These are phyloP conservation scores for Mormyrus hasselquistii DNA, from an alignment of 2,797 vertebrate genomes.

Conservation along the genomic window DNA sequence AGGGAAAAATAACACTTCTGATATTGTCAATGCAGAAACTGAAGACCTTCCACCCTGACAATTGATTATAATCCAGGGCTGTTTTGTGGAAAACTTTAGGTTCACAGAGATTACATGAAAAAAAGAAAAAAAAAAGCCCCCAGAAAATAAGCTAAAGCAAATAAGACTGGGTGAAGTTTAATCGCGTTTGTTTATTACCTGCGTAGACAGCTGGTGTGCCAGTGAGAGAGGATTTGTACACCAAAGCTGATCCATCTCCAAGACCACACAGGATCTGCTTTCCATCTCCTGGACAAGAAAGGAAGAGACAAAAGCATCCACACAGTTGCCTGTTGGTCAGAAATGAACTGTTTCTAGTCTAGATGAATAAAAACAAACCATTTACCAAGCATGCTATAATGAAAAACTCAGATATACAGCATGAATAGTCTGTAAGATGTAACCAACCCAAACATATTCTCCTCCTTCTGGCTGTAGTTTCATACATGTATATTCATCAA, in stretches of 20 bases:
- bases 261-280: conserved; percentile 76
- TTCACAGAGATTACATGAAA: background rate
- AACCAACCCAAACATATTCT: background rate
- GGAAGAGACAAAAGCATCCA: conserved; percentile 29
- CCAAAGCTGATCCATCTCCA: conserved; percentile 67
- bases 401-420: background rate
- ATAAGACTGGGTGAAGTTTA: background rate
- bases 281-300: conserved; percentile 68
- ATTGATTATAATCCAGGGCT: background rate
- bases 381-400: conserved; percentile 20
- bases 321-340: background rate
- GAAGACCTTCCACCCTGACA: background rate
- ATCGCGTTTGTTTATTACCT: conserved; percentile 59
- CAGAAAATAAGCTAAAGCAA: background rate
- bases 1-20: background rate
- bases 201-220: conserved; percentile 62
- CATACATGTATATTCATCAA: conserved; percentile 1
- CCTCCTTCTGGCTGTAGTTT: background rate
- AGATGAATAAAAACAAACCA: conserved; percentile 19
- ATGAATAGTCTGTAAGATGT: background rate
- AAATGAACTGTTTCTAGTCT: background rate
- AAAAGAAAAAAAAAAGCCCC: background rate
- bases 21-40: background rate
- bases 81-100: conserved; percentile 5
- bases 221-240: conserved; percentile 66